Base-by-base conservation (phyloP, 2,113 vertebrate species). In the Gymnorhina tibicen region DNA sequence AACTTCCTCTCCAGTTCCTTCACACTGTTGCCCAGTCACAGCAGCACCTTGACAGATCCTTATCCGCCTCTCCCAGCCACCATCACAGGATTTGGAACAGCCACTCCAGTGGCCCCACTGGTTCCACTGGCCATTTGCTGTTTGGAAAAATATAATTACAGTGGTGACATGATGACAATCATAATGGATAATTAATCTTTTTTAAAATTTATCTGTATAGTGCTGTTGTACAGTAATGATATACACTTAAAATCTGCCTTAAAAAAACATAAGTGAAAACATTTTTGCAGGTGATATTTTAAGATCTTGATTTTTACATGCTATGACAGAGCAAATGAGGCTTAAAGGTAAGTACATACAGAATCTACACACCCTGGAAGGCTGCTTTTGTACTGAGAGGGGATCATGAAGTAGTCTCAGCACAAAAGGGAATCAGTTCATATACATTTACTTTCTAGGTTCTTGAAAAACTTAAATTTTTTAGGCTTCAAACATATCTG, bases 51-150 rank as follows among this genome's bases (percentile, higher is more conserved):
- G 99, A 93, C 99, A 99, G 89, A 99, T 98, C 35, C 99, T 97
- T 28, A 98, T 98, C 82, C 99, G 96, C 91, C 99, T 98, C 95
- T 99, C 99, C 99, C 99, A 99, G 93, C 99, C 99, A 3, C 99
- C 99, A 0, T 99, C 99, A 7, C 99, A 99, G 26, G 99, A 99
- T 80, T 99, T 99, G 22, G 99, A 99, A 94, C 99, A 99, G 69
- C 99, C 99, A 58, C 99, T 99, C 99, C 99, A 99, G 8, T 99
- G 99, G 33, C 99, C 99, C 99, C 99, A 99, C 10, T 98, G 99
- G 91, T 99, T 99, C 99, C 99, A 99, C 85, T 99, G 99, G n/a
- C 99, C 99, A 39, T 99, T 99, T 75, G 99, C 99, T 99, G 96
- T 81, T 97, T 39, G 68, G 95, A 95, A 92, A 95, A 96, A 97